Evolutionary conservation across 2,888 invertebrate species (phyloP).

Genomic region (Desoria tigrina): DNA sequence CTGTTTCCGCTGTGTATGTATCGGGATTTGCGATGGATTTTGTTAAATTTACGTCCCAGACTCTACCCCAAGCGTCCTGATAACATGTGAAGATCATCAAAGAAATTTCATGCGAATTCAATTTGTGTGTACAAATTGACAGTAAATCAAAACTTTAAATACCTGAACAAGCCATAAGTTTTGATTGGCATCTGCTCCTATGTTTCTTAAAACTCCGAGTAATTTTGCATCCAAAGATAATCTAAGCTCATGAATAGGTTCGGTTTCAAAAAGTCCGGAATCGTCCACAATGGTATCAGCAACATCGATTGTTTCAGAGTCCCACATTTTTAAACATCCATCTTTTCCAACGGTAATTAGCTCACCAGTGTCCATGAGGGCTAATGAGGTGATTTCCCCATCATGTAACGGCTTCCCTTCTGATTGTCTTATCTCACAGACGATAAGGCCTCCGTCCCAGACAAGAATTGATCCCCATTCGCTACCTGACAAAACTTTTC

Average conservation of each 20-base stretch:
- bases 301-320: conserved; percentile 85
- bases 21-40: too few species aligned
- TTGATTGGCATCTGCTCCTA: conserved; percentile 56
- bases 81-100: conserved; percentile 20
- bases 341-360: conserved; percentile 68
- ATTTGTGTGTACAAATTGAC: too few species aligned
- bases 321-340: conserved; percentile 81
- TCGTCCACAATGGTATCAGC: conserved; percentile 81
- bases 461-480: conserved; percentile 89
- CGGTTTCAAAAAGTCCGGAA: conserved; percentile 71
- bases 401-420: conserved; percentile 73
- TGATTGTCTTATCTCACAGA: conserved; percentile 75
- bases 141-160: conserved; percentile 55
- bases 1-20: conserved; percentile 49
- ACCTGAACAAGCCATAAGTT: conserved; percentile 71
- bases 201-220: conserved; percentile 62
- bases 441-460: conserved; percentile 88
- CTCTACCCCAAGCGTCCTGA: conserved; percentile 81
- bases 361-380: conserved; percentile 61
- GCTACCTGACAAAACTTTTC: conserved; percentile 83
- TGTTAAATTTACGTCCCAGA: conserved; percentile 71
- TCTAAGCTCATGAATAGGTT: conserved; percentile 81
- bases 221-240: conserved; percentile 62
- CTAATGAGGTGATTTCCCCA: conserved; percentile 71
- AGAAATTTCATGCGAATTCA: too few species aligned